These are phyloP conservation scores for Lytechinus pictus DNA, from an alignment of 35 echinoderm and acorn worm species.

Conservation along the genomic window DNA sequence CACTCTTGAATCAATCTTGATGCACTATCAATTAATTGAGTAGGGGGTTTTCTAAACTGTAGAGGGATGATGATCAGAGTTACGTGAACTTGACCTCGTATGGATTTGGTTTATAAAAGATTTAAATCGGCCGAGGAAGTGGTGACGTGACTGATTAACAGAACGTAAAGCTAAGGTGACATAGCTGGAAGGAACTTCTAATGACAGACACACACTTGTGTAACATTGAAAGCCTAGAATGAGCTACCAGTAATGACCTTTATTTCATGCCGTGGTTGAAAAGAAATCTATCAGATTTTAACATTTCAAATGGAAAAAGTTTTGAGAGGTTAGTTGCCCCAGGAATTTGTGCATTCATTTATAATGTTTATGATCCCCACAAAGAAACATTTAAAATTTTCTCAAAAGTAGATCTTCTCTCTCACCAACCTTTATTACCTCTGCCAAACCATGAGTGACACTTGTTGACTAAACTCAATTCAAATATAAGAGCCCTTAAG, in stretches of 20 bases:
- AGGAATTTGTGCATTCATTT: too few relatives aligned
- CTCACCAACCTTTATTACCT: too few relatives aligned
- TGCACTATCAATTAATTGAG: not conserved
- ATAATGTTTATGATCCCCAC: too few relatives aligned
- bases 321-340: not conserved
- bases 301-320: not conserved
- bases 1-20: not conserved
- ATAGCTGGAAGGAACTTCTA: not conserved
- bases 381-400: too few relatives aligned
- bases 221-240: not conserved
- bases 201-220: not conserved
- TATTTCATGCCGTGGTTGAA: not conserved
- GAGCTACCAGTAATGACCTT: not conserved
- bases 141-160: not conserved
- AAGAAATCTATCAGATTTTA: too few relatives aligned
- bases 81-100: not conserved
- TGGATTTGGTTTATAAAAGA: not conserved
- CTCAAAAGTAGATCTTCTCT: too few relatives aligned
- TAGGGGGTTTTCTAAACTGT: not conserved
- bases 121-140: not conserved
- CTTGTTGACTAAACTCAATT: too few relatives aligned
- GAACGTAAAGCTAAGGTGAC: not conserved
- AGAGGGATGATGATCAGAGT: not conserved
- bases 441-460: too few relatives aligned
- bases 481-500: too few relatives aligned